Evolutionary conservation across 2,113 vertebrate species (phyloP).

Genomic region (Alouatta palliata): DNA sequence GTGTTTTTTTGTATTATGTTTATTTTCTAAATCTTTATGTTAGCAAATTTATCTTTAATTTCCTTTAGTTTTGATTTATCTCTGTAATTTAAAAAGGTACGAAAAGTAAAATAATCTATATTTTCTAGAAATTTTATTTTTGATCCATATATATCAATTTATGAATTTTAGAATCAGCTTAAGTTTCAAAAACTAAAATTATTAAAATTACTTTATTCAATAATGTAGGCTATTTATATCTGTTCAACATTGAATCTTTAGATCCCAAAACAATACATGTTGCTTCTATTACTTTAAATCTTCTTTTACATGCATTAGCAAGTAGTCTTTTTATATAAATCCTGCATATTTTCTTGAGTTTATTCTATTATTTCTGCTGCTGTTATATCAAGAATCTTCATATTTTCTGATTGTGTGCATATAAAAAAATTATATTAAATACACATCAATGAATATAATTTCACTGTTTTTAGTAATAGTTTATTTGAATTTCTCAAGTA

Average conservation of each 20-base stretch:
- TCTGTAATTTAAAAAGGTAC: not conserved
- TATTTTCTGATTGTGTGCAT: not conserved
- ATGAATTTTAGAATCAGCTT: constrained; percentile 34
- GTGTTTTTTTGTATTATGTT: not conserved
- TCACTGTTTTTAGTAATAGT: not conserved
- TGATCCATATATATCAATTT: constrained; percentile 2
- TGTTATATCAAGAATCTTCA: not conserved
- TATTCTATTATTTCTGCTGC: not conserved
- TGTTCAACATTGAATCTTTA: not conserved
- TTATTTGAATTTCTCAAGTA: not conserved
- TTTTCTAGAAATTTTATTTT: not conserved
- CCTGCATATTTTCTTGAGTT: not conserved
- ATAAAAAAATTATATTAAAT: not conserved
- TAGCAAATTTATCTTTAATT: not conserved
- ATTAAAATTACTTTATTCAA: not conserved
- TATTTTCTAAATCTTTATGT: not conserved
- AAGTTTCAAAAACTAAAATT: not conserved
- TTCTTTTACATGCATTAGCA: not conserved
- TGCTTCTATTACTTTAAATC: not conserved
- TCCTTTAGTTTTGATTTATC: not conserved
- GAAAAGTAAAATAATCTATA: not conserved
- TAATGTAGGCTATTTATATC: not conserved
- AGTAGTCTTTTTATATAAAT: not conserved
- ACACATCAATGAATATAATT: not conserved
- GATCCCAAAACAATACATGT: not conserved